A percentile compares a stretch with the other conserved stretches of the same genome.
Conservation (phyloP, 2,888 invertebrate genomes). For the Andricus curvator region DNA sequence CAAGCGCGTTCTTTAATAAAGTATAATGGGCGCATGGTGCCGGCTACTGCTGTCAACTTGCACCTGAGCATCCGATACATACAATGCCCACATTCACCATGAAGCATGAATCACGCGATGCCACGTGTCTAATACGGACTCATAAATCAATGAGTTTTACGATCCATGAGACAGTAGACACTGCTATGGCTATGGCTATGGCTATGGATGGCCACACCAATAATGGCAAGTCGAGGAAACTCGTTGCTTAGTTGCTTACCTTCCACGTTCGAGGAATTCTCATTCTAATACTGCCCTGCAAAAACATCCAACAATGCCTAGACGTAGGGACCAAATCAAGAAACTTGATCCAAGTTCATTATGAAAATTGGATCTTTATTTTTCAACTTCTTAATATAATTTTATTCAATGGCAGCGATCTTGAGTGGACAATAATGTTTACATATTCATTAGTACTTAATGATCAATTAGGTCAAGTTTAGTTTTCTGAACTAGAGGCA, state of each 20-base stretch:
- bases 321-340: neutral
- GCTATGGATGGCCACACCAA: slow-evolving; percentile 12
- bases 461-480: no score
- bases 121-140: slow-evolving; percentile 66
- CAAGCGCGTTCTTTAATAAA: slow-evolving; percentile 70
- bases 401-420: no score
- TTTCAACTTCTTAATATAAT: neutral
- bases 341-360: neutral
- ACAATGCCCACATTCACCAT: slow-evolving; percentile 59
- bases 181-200: neutral
- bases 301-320: neutral
- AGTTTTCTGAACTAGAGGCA: no score
- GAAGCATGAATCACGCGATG: slow-evolving; percentile 64
- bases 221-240: slow-evolving; percentile 25
- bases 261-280: slow-evolving; percentile 29
- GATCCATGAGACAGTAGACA: slow-evolving; percentile 45
- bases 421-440: no score
- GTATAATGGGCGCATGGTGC: slow-evolving; percentile 68
- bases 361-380: neutral
- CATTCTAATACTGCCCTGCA: slow-evolving; percentile 22
- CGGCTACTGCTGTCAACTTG: slow-evolving; percentile 60
- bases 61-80: slow-evolving; percentile 65
- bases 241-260: slow-evolving; percentile 15
- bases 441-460: no score
- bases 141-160: slow-evolving; percentile 63